A percentile compares a stretch with the other conserved stretches of the same genome.
Conservation (phyloP, 2,113 vertebrate species). For the Origma solitaria region DNA sequence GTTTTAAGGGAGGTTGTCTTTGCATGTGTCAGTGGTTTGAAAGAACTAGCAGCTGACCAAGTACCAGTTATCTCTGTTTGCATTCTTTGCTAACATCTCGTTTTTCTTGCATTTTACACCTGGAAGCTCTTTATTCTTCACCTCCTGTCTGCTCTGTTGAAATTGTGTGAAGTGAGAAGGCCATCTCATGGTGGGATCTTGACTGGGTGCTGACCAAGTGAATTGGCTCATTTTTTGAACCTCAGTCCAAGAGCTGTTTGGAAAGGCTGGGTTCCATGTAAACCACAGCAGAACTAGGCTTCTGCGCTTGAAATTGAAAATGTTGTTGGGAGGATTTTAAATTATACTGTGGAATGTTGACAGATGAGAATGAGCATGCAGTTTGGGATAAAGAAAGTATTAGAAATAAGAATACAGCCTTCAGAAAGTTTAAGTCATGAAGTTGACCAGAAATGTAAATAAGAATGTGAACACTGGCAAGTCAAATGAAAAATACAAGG, state of each 20-base stretch:
- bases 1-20: not conserved
- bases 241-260: conserved; percentile 6
- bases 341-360: conserved; percentile 37
- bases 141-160: not conserved
- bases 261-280: conserved; percentile 41
- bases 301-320: not conserved
- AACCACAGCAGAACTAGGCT: conserved; percentile 22
- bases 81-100: not conserved
- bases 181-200: not conserved
- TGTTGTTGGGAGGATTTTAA: conserved; percentile 29
- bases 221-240: not conserved
- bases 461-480: not conserved
- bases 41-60: not conserved
- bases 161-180: not conserved
- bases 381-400: conserved; percentile 17
- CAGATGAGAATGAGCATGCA: conserved; percentile 36
- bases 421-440: conserved; percentile 18
- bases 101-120: not conserved
- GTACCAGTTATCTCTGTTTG: not conserved
- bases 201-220: not conserved
- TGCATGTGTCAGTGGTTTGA: not conserved
- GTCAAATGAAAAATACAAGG: not conserved
- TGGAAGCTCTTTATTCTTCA: not conserved
- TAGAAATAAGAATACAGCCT: conserved; percentile 20
- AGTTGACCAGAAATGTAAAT: conserved; percentile 28